Evolutionary conservation across 2,888 invertebrate species (phyloP), one percentile per base, ranked within the genome.

Genomic region (Melinaea marsaeus): DNA sequence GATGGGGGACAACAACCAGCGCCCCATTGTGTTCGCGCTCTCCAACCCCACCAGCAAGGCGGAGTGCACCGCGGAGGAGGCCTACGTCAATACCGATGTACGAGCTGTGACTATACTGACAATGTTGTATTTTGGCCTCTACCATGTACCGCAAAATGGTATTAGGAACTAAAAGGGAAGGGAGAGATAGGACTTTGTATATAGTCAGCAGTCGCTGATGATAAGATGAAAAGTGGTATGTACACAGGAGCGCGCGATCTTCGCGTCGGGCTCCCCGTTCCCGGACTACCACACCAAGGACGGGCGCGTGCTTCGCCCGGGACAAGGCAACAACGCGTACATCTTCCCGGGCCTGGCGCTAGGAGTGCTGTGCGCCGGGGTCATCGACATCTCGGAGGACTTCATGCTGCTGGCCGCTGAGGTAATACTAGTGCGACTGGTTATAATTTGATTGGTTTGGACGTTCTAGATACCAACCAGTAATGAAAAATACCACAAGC

Each of bases 31-130:
- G 74, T 99, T 99, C 86, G 99, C 99, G 11, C 93, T 99, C 57
- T 99, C 99, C 81, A 99, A 99, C 92, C 99, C 99, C 61, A 99
- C 99, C 61, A 94, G 94, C 85, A 98, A 98, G 91, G 98, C 99
- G 0, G 99, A 99, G 88, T 99, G 99, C 82, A 99, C 99, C n/a
- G 99, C 99, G n/a, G 97, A 98, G 84, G 93, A 97, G 75, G 99
- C 99, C 3, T 99, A 99, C 87, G 92, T 85, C 51, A 87, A 95
- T 77, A 98, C 99, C 0, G 93, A 97, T 69, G 97, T 97, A 78
- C 85, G 90, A 79, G 22, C 6, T 35, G 2, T 54, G 32, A 32
- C 13, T 22, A n/a, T 51, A 34, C 9, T n/a, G 2, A 37, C 37
- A 6, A 37, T 37, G 7, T 37, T 37, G 37, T 37, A 37, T 6